Base-by-base conservation (phyloP, 1,140 invertebrate species). In the Bombus impatiens region DNA sequence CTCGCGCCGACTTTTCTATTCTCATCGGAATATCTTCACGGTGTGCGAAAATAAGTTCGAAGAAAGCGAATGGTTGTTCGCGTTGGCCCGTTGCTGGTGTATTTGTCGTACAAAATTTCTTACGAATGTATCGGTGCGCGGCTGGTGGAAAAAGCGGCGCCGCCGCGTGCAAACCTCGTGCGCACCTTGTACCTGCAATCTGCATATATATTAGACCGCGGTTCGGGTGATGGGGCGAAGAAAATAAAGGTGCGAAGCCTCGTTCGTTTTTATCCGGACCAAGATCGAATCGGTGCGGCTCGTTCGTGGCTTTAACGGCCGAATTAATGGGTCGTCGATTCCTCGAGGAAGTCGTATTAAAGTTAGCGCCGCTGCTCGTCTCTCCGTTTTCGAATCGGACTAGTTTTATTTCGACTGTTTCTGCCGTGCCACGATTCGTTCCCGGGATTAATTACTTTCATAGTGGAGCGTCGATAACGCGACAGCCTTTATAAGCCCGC, bases 141-240 rank as follows among this genome's bases (percentile, higher is more conserved):
- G 47, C 12, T 13, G 59, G 28, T 13, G 3, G 59, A 5, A n/a
- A 12, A 62, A 28, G 44, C 35, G 18, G 22, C 10, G 47, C 10
- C 62, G 83, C 68, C 22, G 25, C 42, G 72, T 70, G 65, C 47
- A 59, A 87, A 86, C 72, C n/a, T 57, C 18, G 25, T 5, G 40
- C 53, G 32, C 67, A 71, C 57, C 44, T 87, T 57, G 68, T 82
- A 87, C 86, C 59, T 28, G 74, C 37, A 82, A 88, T 88, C 78
- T 88, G 75, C 85, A 88, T 87, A 88, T 85, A 83, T 88, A 88
- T 88, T 88, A 88, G 74, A 18, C 13, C 44, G 77, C 59, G 53
- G 68, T 28, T 6, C 28, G n/a, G n/a, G 0, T 15, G 62, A 15
- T 5, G 13, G 35, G 59, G 28, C 28, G 59, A 62, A 71, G 86